Conservation (phyloP, 2,113 vertebrate genomes). For the Drymodes brunneopygia region DNA sequence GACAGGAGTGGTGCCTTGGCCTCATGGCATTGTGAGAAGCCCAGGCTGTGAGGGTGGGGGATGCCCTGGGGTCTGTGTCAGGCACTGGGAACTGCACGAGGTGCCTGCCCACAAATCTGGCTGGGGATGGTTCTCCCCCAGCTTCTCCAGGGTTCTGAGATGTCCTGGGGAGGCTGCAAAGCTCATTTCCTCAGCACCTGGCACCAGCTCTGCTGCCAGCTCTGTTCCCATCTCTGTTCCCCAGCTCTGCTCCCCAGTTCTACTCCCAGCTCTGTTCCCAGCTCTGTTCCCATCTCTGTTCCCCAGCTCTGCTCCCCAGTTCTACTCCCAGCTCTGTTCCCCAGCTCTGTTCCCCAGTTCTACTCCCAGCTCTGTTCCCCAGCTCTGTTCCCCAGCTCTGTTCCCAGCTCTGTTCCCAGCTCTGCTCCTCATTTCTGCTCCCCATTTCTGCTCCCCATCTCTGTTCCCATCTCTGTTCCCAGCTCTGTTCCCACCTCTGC, state of each 20-base stretch:
- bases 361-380: neutral
- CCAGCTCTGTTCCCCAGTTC: constrained; percentile 16
- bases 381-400: neutral
- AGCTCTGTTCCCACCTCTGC: neutral
- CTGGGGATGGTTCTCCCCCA: neutral
- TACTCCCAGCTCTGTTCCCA: neutral
- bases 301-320: constrained; percentile 14
- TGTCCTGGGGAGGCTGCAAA: constrained; percentile 26
- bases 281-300: neutral
- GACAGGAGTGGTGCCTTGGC: neutral
- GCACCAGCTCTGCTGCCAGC: neutral
- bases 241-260: neutral
- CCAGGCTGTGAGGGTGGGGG: neutral
- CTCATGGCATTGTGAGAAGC: neutral
- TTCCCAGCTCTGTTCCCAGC: neutral
- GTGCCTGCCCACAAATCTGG: neutral
- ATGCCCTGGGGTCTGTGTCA: neutral
- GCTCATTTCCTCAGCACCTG: constrained; percentile 42
- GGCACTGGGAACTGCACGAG: neutral
- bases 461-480: no score
- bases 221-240: no score
- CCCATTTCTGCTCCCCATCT: no score
- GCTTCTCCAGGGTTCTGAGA: neutral
- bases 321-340: neutral
- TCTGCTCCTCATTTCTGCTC: neutral